Conservation (phyloP, 1,140 invertebrate genomes). For the Leptinotarsa undecemlineata region DNA sequence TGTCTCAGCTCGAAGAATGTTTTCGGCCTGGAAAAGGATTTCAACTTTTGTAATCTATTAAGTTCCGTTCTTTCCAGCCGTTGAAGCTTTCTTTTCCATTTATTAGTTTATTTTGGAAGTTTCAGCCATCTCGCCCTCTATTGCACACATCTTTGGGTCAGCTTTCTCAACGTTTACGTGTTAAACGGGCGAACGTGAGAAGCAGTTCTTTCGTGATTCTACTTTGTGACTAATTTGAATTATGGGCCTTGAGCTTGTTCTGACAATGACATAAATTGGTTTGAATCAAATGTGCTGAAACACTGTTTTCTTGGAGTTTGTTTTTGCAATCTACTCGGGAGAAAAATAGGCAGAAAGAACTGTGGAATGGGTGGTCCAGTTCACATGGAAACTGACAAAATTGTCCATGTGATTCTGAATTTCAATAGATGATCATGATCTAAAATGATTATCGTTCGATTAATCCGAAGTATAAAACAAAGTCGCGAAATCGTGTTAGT, state of each 20-base stretch:
- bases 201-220: neutral
- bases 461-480: too few species aligned
- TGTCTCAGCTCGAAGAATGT: neutral
- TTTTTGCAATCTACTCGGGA: too few species aligned
- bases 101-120: neutral
- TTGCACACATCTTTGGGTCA: neutral
- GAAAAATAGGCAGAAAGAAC: too few species aligned
- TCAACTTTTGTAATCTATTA: constrained; percentile 4
- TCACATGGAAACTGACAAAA: too few species aligned
- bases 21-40: neutral
- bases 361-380: too few species aligned
- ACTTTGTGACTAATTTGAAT: neutral
- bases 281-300: too few species aligned
- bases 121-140: neutral
- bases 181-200: neutral
- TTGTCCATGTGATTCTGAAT: too few species aligned
- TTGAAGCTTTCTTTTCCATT: neutral
- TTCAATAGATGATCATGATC: too few species aligned
- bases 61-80: neutral
- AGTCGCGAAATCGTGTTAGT: too few species aligned
- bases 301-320: too few species aligned
- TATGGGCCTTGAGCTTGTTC: neutral
- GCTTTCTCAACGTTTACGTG: neutral
- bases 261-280: too few species aligned
- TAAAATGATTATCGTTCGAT: too few species aligned